Base-by-base conservation (phyloP, 2,113 vertebrate genomes). In the Sinocyclocheilus anshuiensis region DNA sequence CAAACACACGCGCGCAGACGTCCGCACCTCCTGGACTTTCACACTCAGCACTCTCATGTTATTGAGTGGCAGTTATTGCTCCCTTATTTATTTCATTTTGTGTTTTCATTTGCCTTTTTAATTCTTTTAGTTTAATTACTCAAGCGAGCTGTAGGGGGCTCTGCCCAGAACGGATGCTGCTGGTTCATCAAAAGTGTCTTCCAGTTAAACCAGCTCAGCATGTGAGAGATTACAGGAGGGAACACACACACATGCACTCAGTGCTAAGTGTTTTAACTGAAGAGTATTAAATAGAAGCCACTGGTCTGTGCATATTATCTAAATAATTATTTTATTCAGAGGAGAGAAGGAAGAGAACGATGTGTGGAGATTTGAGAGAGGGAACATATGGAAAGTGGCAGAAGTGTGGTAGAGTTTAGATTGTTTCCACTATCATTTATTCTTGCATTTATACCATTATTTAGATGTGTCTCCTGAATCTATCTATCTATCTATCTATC, bases 31-130 rank as follows among this genome's bases (percentile, higher is more conserved):
- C 61, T 18, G 22, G 59, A 81, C 36, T 50, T 42, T 33, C 63
- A 22, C 50, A 71, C 85, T 33, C 59, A 84, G 77, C 82, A 77
- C 59, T 39, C 71, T 86, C 85, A 61, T 20, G 59, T 29, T 81
- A 86, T 84, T 86, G 77, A 89, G 59, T 45, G n/a, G 77, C 57
- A 13, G 83, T 86, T 89, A 89, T 82, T 89, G 77, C 80, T 86
- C 77, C 26, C 33, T 77, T 86, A 86, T 83, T 88, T 82, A 78
- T 77, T 84, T 84, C 74, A 77, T 85, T 85, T 79, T 72, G 61
- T 85, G 50, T 63, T 82, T 89, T 36, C 74, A 50, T 72, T 77
- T 77, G 53, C 39, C 67, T 81, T 65, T 86, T 67, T n/a, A 87
- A 84, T 65, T 67, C 67, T 22, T 79, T 84, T 84, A 71, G 59